These are phyloP conservation scores for Didymodactylos carnosus DNA, from an alignment of 2,888 invertebrate species.

Conservation along the genomic window DNA sequence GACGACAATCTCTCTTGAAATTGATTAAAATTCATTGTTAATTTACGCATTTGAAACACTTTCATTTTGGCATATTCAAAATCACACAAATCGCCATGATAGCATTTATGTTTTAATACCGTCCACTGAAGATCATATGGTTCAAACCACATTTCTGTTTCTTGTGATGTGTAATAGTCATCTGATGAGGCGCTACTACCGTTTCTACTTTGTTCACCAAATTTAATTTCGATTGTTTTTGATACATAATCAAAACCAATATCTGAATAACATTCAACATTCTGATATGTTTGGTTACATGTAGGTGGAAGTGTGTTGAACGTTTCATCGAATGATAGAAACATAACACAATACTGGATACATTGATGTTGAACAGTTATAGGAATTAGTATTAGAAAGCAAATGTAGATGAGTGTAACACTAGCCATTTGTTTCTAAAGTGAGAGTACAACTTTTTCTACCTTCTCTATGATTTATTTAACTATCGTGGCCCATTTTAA, in stretches of 20 bases:
- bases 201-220: not conserved
- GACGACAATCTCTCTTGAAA: not conserved
- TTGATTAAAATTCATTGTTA: not conserved
- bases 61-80: not conserved
- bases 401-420: not conserved
- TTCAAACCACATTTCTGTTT: not conserved
- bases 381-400: not conserved
- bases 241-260: not conserved
- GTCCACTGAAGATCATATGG: not conserved
- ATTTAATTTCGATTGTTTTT: not conserved
- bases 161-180: not conserved
- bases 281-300: not conserved
- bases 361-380: not conserved
- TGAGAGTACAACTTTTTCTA: not conserved
- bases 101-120: not conserved
- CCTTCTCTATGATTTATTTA: not conserved
- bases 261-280: not conserved
- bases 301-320: not conserved
- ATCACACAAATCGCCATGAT: not conserved
- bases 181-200: not conserved
- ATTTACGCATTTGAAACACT: not conserved
- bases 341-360: not conserved
- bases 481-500: not conserved
- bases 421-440: not conserved
- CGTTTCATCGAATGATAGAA: not conserved